These are phyloP conservation scores for Drosophila macrospina DNA, from an alignment of 2,888 invertebrate genomes.

Conservation along the genomic window DNA sequence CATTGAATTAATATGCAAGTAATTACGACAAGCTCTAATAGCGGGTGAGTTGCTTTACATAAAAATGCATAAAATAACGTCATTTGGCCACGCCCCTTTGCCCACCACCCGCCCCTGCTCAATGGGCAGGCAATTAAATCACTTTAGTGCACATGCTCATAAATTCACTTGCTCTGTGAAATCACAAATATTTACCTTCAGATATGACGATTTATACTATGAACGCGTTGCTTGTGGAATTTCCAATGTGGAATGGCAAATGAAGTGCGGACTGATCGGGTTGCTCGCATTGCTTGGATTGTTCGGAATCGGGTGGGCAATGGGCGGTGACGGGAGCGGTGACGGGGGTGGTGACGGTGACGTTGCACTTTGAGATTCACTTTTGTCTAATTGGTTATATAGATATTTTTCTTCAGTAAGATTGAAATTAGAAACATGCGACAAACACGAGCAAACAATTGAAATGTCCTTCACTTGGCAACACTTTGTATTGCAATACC, in stretches of 20 bases:
- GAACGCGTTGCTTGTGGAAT: constrained; percentile 12
- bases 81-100: constrained; percentile 19
- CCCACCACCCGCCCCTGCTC: not conserved
- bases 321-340: too few relatives aligned
- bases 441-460: constrained; percentile 18
- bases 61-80: constrained; percentile 50
- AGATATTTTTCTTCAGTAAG: not conserved
- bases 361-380: constrained; percentile 6
- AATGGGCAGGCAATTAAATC: constrained; percentile 51
- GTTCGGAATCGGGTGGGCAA: not conserved
- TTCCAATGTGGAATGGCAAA: not conserved
- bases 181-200: constrained; percentile 37
- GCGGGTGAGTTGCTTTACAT: constrained; percentile 52
- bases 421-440: constrained; percentile 4
- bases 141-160: constrained; percentile 57
- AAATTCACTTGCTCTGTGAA: constrained; percentile 40
- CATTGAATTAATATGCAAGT: constrained; percentile 40
- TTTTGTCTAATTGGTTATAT: too few relatives aligned
- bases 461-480: constrained; percentile 24
- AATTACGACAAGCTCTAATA: constrained; percentile 35
- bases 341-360: not conserved
- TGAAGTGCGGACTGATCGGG: not conserved
- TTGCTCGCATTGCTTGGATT: constrained; percentile 1
- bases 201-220: constrained; percentile 18
- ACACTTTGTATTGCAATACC: not conserved